phyloP scores from a whole-genome alignment of 2,888 invertebrate genomes.

The Limnephilus rhombicus region DNA sequence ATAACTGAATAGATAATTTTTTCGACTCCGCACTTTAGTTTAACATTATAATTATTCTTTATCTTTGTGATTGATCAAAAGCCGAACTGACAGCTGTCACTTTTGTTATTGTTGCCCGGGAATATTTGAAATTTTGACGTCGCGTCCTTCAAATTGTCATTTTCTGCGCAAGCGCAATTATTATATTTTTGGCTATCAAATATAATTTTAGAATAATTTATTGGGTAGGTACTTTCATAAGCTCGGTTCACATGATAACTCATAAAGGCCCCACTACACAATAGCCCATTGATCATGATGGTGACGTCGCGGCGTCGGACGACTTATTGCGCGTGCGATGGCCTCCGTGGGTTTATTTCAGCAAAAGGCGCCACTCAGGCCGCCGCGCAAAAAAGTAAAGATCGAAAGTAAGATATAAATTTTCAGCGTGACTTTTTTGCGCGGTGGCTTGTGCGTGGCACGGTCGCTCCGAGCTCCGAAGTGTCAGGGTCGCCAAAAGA shows the following conservation, averaged over 20 bases:
- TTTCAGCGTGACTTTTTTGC: too few relatives aligned
- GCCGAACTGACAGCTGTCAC: constrained; percentile 37
- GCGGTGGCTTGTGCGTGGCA: too few relatives aligned
- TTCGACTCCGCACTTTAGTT: not conserved
- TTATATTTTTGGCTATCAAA: not conserved
- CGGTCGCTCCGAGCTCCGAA: too few relatives aligned
- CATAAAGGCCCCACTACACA: too few relatives aligned
- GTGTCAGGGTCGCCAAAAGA: too few relatives aligned
- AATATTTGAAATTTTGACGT: constrained; percentile 44
- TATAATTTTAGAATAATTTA: not conserved
- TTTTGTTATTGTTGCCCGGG: constrained; percentile 39
- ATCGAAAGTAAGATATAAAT: too few relatives aligned
- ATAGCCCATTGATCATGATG: too few relatives aligned
- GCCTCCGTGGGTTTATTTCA: too few relatives aligned
- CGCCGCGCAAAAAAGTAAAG: too few relatives aligned
- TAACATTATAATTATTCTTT: not conserved
- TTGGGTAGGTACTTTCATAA: not conserved
- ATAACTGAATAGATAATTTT: not conserved
- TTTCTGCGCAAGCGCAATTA: not conserved
- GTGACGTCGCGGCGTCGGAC: too few relatives aligned
- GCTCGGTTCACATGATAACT: not conserved
- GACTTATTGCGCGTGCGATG: too few relatives aligned
- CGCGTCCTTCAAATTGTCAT: constrained; percentile 8
- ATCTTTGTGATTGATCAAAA: not conserved
- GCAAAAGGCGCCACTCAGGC: too few relatives aligned